phyloP scores from a whole-genome alignment of 2,797 vertebrate species.

The Phoxinus dragarum region DNA sequence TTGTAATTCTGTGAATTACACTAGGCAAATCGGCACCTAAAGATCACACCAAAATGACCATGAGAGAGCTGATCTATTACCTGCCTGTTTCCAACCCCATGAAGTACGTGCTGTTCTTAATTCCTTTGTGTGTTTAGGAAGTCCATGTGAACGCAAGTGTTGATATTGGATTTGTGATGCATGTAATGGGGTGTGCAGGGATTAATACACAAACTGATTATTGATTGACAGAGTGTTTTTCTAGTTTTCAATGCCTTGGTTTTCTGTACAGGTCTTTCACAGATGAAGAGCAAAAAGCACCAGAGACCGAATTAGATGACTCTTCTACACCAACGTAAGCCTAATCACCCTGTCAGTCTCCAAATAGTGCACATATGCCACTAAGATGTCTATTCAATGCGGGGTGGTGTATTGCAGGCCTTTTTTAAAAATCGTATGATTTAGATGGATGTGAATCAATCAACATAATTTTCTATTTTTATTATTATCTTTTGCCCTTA shows the following conservation, averaged over 20 bases:
- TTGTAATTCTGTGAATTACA: no score
- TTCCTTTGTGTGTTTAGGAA: background rate
- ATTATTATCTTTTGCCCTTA: background rate
- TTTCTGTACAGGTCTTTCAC: conserved; percentile 39
- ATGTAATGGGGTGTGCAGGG: background rate
- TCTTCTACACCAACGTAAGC: conserved; percentile 51
- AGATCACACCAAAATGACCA: conserved; percentile 96
- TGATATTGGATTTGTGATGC: background rate
- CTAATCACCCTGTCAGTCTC: background rate
- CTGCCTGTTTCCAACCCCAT: conserved; percentile 93
- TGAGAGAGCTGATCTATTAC: conserved; percentile 97
- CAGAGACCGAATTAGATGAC: conserved; percentile 41
- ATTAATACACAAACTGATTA: background rate
- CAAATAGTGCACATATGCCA: background rate
- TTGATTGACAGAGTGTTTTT: no score
- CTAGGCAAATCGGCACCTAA: no score
- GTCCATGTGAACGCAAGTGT: background rate
- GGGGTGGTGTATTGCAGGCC: no score
- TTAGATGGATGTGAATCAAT: no score
- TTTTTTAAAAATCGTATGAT: no score
- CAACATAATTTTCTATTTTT: background rate
- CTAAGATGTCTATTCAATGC: no score
- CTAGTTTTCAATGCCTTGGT: background rate
- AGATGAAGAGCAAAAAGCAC: conserved; percentile 51
- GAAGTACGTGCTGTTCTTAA: conserved; percentile 81